A percentile compares a stretch with the other conserved stretches of the same genome.
Conservation (phyloP, 2,888 invertebrate species). For the Apamea monoglypha region DNA sequence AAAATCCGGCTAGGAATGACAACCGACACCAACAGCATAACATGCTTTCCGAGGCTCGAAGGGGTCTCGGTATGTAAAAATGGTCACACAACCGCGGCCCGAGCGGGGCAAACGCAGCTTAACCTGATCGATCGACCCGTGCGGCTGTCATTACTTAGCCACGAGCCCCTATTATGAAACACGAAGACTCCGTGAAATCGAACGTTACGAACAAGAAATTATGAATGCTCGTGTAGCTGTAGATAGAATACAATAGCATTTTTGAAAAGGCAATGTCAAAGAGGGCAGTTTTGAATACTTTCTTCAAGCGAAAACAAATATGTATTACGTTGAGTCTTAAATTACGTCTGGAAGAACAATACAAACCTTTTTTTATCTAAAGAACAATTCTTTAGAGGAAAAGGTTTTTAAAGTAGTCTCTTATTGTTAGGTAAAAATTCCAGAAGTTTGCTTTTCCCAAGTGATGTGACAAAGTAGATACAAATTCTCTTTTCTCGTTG, state of each 20-base stretch:
- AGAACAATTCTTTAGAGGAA: conserved; percentile 7
- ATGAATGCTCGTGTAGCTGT: conserved; percentile 38
- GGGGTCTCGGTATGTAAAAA: no score
- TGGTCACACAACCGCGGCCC: neutral
- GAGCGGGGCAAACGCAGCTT: neutral
- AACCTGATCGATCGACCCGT: neutral
- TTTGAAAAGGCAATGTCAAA: conserved; percentile 16
- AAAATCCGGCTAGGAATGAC: neutral
- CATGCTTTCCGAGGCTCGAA: neutral
- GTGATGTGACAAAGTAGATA: conserved; percentile 63
- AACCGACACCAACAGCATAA: neutral
- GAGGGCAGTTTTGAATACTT: conserved; percentile 12
- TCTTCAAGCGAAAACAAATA: conserved; percentile 21
- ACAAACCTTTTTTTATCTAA: neutral
- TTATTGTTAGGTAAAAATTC: conserved; percentile 9
- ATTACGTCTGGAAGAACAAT: conserved; percentile 9
- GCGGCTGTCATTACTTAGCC: neutral
- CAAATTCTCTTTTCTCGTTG: conserved; percentile 62
- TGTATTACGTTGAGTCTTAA: neutral
- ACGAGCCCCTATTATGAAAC: conserved; percentile 3
- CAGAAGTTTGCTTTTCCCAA: conserved; percentile 12
- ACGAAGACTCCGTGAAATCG: conserved; percentile 2
- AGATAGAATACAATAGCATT: conserved; percentile 39
- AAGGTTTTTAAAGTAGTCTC: neutral
- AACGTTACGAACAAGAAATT: conserved; percentile 31